Evolutionary conservation across 1,140 invertebrate species (phyloP).

Genomic region (Branchinecta lynchi): DNA sequence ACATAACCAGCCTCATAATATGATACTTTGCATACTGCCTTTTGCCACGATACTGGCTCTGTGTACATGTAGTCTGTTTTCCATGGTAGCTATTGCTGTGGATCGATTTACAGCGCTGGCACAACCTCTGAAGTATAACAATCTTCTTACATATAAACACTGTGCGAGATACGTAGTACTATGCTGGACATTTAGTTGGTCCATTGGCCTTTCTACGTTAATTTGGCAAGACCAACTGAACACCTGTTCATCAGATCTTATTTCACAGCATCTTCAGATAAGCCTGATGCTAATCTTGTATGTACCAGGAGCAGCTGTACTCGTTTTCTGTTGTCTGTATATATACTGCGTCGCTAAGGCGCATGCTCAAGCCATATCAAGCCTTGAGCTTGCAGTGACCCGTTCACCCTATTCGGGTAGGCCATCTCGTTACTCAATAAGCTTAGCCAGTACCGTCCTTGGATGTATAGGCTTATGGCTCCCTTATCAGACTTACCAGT

Average conservation of each 20-base stretch:
- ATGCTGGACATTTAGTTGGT: not conserved
- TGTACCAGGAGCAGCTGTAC: not conserved
- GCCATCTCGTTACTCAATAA: not conserved
- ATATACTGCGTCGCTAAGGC: constrained; percentile 1
- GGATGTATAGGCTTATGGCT: not conserved
- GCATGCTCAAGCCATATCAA: not conserved
- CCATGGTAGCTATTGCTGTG: not conserved
- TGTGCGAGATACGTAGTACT: not conserved
- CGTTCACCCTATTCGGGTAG: not conserved
- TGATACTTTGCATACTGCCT: not conserved
- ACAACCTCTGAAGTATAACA: not conserved
- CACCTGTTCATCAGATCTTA: not conserved
- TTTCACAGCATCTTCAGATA: not conserved
- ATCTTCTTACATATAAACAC: not conserved
- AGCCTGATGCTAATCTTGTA: not conserved
- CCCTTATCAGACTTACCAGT: not conserved
- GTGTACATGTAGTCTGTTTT: not conserved
- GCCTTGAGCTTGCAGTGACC: not conserved
- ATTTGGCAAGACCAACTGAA: not conserved
- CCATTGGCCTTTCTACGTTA: not conserved
- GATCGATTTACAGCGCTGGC: not conserved
- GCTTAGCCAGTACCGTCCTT: not conserved
- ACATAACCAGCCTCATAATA: not conserved
- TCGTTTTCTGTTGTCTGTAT: not conserved
- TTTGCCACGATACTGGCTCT: not conserved